Conservation (phyloP, 2,888 invertebrate species). For the Anagyrus pseudococci region DNA sequence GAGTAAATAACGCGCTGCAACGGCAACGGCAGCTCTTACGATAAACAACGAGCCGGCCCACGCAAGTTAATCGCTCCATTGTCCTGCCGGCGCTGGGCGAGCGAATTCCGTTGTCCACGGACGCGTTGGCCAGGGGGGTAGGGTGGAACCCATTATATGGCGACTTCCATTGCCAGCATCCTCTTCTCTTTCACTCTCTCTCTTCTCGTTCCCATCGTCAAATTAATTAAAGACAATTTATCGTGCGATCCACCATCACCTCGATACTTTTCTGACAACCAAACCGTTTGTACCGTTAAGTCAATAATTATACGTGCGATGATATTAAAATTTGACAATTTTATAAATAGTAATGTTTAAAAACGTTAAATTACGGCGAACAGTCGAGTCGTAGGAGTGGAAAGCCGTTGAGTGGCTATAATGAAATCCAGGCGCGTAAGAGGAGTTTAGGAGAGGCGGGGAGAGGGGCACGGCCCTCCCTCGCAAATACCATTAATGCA, state of each 20-base stretch:
- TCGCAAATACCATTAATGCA: constrained; percentile 18
- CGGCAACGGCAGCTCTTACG: too few species aligned
- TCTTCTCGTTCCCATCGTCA: neutral
- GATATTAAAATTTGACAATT: too few species aligned
- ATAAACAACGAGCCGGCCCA: constrained; percentile 51
- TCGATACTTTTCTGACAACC: too few species aligned
- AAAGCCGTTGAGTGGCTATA: too few species aligned
- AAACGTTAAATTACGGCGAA: too few species aligned
- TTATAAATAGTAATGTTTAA: too few species aligned
- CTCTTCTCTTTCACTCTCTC: constrained; percentile 6
- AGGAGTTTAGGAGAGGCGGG: neutral
- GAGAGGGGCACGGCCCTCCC: neutral
- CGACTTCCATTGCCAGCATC: neutral
- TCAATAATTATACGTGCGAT: too few species aligned
- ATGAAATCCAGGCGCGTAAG: too few species aligned
- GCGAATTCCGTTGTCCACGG: constrained; percentile 48
- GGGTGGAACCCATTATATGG: constrained; percentile 2
- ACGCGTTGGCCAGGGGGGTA: too few species aligned
- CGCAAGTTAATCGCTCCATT: constrained; percentile 58
- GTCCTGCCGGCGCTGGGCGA: constrained; percentile 45
- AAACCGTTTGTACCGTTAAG: too few species aligned
- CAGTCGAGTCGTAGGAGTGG: too few species aligned
- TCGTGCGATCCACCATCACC: neutral
- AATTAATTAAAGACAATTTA: constrained; percentile 27
- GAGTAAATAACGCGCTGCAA: constrained; percentile 46